Evolutionary conservation across 2,797 vertebrate genomes (phyloP).

Genomic region (Rhincodon typus): DNA sequence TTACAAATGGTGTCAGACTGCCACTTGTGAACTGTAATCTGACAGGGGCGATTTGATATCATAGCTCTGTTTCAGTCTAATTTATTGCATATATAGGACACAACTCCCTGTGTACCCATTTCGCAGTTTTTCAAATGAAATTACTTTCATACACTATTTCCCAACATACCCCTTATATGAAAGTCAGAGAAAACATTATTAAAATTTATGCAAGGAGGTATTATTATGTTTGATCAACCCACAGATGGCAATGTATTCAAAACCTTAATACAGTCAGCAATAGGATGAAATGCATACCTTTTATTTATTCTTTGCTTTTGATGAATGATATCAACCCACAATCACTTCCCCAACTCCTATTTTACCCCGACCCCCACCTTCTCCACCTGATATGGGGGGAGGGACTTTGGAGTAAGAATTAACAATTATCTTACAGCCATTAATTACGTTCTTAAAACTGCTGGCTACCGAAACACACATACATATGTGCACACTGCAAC

Average conservation of each 20-base stretch:
- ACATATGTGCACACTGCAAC: not conserved
- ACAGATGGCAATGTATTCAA: slow-evolving; percentile 33
- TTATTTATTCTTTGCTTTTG: not conserved
- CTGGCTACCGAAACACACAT: not conserved
- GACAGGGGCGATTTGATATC: slow-evolving; percentile 33
- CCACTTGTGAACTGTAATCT: slow-evolving; percentile 32
- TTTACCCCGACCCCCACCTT: no score
- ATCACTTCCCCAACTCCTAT: not conserved
- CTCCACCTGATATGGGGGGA: slow-evolving; percentile 41
- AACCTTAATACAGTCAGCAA: slow-evolving; percentile 26
- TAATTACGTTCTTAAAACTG: not conserved
- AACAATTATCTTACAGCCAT: not conserved
- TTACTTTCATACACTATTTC: slow-evolving; percentile 36
- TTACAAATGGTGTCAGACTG: slow-evolving; percentile 27
- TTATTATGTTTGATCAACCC: slow-evolving; percentile 38
- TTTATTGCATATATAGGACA: slow-evolving; percentile 37
- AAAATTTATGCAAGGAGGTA: slow-evolving; percentile 37
- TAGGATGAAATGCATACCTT: slow-evolving; percentile 30
- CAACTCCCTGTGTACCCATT: slow-evolving; percentile 32
- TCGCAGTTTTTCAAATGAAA: slow-evolving; percentile 38
- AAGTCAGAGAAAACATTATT: slow-evolving; percentile 37
- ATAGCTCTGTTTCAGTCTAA: slow-evolving; percentile 35
- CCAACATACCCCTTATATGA: slow-evolving; percentile 36
- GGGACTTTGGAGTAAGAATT: slow-evolving; percentile 44
- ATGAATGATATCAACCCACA: not conserved